Evolutionary conservation across 2,797 vertebrate genomes (phyloP), one percentile per base, ranked within the genome.

Genomic region (Sciurus carolinensis): DNA sequence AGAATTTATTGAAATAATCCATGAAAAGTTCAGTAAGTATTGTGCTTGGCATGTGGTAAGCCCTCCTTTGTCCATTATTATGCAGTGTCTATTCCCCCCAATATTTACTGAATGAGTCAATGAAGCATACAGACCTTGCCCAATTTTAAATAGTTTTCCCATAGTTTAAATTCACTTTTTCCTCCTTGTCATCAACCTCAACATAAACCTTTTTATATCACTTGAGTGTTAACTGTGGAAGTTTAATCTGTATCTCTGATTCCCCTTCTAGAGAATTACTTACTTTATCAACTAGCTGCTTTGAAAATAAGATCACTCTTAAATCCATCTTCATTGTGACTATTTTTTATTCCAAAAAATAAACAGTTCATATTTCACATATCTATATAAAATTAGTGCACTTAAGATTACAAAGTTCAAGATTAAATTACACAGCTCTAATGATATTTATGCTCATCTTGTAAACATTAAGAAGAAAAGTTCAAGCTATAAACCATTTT

Each of bases 271-370:
- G 9, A 97, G 36, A 95, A 81, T 36, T 91, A 73, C 64, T 84
- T 26, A 26, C n/a, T 72, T 80, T 75, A 91, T 80, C 26, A 95
- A 82, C 11, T 28, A 52, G 3, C 22, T 82, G 33, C 36, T 91
- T 94, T 42, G 87, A 44, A 91, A 97, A 93, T 79, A 20, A 97
- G 11, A 52, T 75, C 76, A 71, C 33, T 79, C 7, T 50, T 95
- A 66, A 94, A 94, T 89, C 66, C 28, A 84, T 91, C 54, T 94
- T 87, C 73, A 85, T 36, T 3, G 1, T 52, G 36, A 80, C 67
- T 81, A 76, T 22, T 84, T 93, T 83, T 95, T 87, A 89, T 84
- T 94, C 30, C 71, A 86, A 92, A 95, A 95, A 30, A 90, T 28
- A 69, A 92, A 92, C 94, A 84, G 28, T 72, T 91, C 75, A 12